Conservation (phyloP, 2,797 vertebrate species). For the Acanthis flammea region DNA sequence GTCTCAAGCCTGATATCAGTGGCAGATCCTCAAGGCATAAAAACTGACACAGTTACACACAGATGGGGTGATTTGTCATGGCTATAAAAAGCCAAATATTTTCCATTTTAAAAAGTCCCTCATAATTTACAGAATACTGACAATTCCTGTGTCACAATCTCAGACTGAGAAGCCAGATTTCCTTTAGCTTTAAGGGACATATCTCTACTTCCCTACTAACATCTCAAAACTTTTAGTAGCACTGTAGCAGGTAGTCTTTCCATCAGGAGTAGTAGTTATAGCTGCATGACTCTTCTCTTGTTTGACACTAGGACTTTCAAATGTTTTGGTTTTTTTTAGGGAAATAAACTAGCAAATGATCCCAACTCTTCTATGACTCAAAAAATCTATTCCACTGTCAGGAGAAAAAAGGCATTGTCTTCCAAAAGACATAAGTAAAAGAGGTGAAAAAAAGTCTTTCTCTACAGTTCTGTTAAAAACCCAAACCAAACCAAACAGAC, state of each 20-base stretch:
- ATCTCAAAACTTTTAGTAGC: not conserved
- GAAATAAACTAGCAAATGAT: not conserved
- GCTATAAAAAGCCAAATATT: not conserved
- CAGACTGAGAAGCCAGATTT: not conserved
- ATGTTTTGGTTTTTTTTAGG: not conserved
- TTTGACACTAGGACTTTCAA: not conserved
- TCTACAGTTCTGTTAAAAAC: not conserved
- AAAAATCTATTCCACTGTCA: not conserved
- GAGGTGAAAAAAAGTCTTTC: not conserved
- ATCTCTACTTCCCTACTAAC: not conserved
- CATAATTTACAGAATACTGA: not conserved
- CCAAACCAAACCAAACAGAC: not conserved
- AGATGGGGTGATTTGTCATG: not conserved
- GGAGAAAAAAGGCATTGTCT: not conserved
- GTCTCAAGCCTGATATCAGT: not conserved
- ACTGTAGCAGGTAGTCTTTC: not conserved
- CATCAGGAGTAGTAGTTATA: not conserved
- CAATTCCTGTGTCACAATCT: not conserved
- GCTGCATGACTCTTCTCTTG: not conserved
- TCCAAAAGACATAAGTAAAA: not conserved
- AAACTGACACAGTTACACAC: not conserved
- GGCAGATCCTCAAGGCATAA: not conserved
- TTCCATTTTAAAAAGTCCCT: not conserved
- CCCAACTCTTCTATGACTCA: not conserved
- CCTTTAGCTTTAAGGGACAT: not conserved